Percentiles rank a stretch among this genome's conserved stretches.
Conservation (phyloP, 1,140 invertebrate genomes). For the Trialeurodes vaporariorum region DNA sequence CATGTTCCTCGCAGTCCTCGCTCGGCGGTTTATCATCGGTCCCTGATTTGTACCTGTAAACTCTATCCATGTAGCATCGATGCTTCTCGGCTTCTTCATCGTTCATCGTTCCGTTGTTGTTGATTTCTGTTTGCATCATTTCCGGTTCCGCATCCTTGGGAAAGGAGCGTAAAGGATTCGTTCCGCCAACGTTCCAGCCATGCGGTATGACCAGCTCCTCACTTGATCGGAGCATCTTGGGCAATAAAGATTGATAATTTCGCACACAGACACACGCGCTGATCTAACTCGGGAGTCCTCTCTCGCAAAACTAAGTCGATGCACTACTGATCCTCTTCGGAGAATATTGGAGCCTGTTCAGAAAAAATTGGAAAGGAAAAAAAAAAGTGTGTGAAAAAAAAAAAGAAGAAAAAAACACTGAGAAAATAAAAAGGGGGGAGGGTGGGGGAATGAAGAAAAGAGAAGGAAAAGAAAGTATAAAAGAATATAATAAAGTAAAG, state of each 20-base stretch:
- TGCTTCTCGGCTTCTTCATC: background rate
- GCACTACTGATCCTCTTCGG: too few relatives aligned
- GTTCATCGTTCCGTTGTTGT: background rate
- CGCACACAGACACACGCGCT: background rate
- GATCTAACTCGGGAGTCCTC: too few relatives aligned
- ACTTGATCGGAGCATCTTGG: background rate
- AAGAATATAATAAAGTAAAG: too few relatives aligned
- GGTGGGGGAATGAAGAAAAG: too few relatives aligned
- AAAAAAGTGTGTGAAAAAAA: too few relatives aligned
- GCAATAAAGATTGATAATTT: background rate
- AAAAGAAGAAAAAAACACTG: too few relatives aligned
- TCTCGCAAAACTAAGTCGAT: too few relatives aligned
- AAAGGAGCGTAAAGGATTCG: background rate
- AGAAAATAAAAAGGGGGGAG: too few relatives aligned
- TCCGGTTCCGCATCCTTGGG: background rate
- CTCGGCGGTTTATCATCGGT: background rate
- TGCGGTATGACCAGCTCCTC: background rate
- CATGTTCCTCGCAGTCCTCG: background rate
- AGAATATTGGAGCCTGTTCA: too few relatives aligned
- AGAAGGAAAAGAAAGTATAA: too few relatives aligned
- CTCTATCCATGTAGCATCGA: background rate
- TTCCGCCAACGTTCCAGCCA: background rate
- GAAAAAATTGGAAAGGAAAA: too few relatives aligned
- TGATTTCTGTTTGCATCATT: background rate
- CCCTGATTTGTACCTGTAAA: background rate